A percentile compares a stretch with the other conserved stretches of the same genome.
These are phyloP conservation scores for Drosophila buzzatii DNA, from an alignment of 2,888 invertebrate genomes.

Conservation along the genomic window DNA sequence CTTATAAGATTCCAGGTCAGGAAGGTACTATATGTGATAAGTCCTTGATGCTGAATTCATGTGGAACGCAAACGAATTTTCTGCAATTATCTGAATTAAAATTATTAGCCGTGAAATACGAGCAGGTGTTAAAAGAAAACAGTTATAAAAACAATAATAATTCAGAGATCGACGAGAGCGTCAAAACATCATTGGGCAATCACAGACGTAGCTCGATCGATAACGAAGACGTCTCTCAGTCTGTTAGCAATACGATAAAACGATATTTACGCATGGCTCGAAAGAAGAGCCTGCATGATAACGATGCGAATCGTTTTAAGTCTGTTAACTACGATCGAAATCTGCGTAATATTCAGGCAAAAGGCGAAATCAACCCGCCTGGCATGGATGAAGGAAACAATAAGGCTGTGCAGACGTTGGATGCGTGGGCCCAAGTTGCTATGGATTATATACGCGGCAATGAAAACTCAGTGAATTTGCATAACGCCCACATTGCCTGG, in stretches of 20 bases:
- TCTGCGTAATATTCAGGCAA: slow-evolving; percentile 92
- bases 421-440: slow-evolving; percentile 89
- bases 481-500: slow-evolving; percentile 81
- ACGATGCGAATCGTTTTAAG: slow-evolving; percentile 91
- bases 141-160: background rate
- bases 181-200: slow-evolving; percentile 33
- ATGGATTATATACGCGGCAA: slow-evolving; percentile 86
- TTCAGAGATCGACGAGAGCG: slow-evolving; percentile 77
- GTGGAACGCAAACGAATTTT: slow-evolving; percentile 82
- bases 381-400: slow-evolving; percentile 92
- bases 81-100: slow-evolving; percentile 81
- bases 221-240: slow-evolving; percentile 93
- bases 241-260: slow-evolving; percentile 94
- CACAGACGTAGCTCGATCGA: slow-evolving; percentile 92
- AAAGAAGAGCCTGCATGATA: slow-evolving; percentile 91
- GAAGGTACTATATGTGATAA: slow-evolving; percentile 28
- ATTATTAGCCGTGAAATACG: slow-evolving; percentile 78
- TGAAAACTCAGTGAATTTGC: slow-evolving; percentile 64
- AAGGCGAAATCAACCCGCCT: slow-evolving; percentile 90
- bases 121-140: slow-evolving; percentile 53
- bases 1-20: background rate
- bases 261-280: slow-evolving; percentile 94
- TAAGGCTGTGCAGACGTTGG: slow-evolving; percentile 92
- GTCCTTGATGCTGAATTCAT: slow-evolving; percentile 41
- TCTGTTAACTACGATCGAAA: slow-evolving; percentile 95